These are phyloP conservation scores for Neodiprion pinetum DNA, from an alignment of 1,140 invertebrate species.

Conservation along the genomic window DNA sequence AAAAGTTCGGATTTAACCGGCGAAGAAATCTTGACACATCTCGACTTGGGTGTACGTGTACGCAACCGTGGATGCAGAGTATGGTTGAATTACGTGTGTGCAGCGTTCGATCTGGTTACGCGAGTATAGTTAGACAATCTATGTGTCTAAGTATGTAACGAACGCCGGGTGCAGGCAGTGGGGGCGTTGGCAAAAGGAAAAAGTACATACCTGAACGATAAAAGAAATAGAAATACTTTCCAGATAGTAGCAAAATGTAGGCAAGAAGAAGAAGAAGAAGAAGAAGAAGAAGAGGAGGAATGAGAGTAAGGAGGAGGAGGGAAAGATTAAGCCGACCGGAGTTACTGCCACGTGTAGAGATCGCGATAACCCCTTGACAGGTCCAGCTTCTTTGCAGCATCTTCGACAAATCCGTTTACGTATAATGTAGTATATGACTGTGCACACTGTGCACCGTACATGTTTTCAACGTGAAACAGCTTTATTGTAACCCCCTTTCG, in stretches of 20 bases:
- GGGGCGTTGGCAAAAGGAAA: constrained; percentile 42
- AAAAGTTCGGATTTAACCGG: too few relatives aligned
- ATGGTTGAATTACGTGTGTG: constrained; percentile 22
- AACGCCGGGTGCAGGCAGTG: constrained; percentile 38
- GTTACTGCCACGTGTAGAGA: constrained; percentile 5
- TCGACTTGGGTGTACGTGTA: constrained; percentile 9
- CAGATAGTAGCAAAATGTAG: constrained; percentile 4
- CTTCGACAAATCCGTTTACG: background rate
- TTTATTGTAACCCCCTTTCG: too few relatives aligned
- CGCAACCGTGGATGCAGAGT: constrained; percentile 11
- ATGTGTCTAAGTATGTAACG: background rate
- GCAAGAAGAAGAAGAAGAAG: constrained; percentile 23
- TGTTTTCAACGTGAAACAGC: too few relatives aligned
- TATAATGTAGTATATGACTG: background rate
- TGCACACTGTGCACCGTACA: background rate
- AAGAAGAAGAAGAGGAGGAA: constrained; percentile 14
- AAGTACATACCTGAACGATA: background rate
- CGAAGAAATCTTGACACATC: constrained; percentile 18
- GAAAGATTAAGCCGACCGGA: constrained; percentile 12
- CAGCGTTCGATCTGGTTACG: constrained; percentile 26
- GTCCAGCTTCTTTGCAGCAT: background rate
- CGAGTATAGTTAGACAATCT: too few relatives aligned
- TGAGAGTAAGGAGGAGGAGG: constrained; percentile 20
- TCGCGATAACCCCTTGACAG: constrained; percentile 6
- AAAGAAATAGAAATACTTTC: constrained; percentile 19